Base-by-base conservation (phyloP, 2,888 invertebrate genomes). In the Eudasyphora cyanicolor region DNA sequence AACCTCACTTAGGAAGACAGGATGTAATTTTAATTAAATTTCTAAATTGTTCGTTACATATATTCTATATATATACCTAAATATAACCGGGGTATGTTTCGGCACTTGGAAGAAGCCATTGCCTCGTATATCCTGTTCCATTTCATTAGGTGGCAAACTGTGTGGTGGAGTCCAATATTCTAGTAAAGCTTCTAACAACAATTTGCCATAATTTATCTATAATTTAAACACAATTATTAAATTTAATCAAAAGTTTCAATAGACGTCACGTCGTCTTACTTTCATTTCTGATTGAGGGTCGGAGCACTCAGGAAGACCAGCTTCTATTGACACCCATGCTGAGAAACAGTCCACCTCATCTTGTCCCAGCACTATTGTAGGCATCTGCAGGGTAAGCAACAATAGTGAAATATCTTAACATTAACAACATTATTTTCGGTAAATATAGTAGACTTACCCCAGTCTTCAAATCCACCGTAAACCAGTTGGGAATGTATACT, bases 401-500 rank as follows among this genome's bases (percentile, higher is more conserved):
- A 62, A 54, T 64, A 10, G 51, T 79, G 24, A 51, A 71, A 88
- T 85, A 86, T 76, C 71, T 17, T 64, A 74, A 57, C 57, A 76
- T 78, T 24, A 71, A 71, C 51, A 51, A 10, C 38, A 12, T 51
- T n/a, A 78, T 49, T 12, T 0, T 1, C 24, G 19, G 6, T 35
- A 35, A 60, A 71, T 19, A 42, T 21, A n/a, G 27, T 42, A 27
- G 4, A 87, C 94, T 92, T 93, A 97, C 97, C 85, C 99, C 99
- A 81, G 98, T 99, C 93, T 99, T 99, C 64, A 99, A 94, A 93
- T 99, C 99, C 60, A 99, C 98, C 86, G 97, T 97, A 92, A 99
- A 99, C 99, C 99, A 99, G 93, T 97, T 98, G 32, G 99, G 99
- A 88, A 99, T 98, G 91, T 96, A 98, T 71, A 99, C 96, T 94